Base-by-base conservation (phyloP, 2,113 vertebrate species). In the Mystacornis crossleyi region DNA sequence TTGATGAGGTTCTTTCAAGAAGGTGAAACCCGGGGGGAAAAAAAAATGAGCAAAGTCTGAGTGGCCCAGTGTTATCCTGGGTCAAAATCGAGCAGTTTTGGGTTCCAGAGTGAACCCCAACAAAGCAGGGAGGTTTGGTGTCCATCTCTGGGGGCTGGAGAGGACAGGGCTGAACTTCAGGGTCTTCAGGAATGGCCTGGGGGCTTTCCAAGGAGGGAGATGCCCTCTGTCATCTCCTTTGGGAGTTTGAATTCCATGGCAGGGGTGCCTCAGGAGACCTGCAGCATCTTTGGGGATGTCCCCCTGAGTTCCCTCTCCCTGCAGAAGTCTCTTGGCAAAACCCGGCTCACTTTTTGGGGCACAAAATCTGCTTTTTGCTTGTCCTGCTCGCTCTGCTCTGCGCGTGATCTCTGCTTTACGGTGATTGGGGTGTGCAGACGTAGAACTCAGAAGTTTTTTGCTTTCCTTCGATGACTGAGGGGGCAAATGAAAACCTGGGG, bases 341-440 rank as follows among this genome's bases (percentile, higher is more conserved):
- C n/a, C 21, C 21, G 28, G 15, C 8, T 26, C 11, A 1, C 34
- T 71, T 61, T 8, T 50, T 1, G 0, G 28, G 81, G n/a, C 40
- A 24, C 17, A 17, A 34, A 54, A 60, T 54, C 48, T 71, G 82
- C 43, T 33, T 43, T 75, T 45, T 25, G 60, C 6, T 60, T 3
- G 29, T 25, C 33, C 38, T 43, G 2, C 48, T 79, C 2, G 2
- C 50, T 29, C 36, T 14, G 64, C 69, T 50, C 47, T 2, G 8
- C 2, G 21, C 7, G 8, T 43, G 53, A 19, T 38, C 34, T 45
- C 11, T 40, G 38, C 77, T 80, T 38, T 42, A 3, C 36, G 40
- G 5, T 4, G 6, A 21, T 2, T 16, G 12, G 16, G 34, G 10
- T 10, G 47, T 16, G n/a, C 40, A 12, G 42, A 1, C 0, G 0